Base-by-base conservation (phyloP, 2,888 invertebrate species). In the Mimumesa dahlbomi region DNA sequence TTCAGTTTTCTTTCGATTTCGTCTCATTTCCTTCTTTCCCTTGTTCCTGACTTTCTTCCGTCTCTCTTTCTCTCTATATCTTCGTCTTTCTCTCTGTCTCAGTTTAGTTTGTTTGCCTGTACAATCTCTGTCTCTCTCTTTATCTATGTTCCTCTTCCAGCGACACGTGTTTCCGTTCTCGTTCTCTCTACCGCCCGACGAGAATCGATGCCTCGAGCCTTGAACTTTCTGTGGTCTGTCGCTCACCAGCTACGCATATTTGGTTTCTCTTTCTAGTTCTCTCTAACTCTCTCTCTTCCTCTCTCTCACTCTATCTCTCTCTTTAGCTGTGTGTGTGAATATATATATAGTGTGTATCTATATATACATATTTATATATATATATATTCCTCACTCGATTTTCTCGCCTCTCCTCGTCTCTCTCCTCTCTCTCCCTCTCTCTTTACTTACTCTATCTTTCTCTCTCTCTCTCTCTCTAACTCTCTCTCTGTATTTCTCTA, bases 141-240 rank as follows among this genome's bases (percentile, higher is more conserved):
- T 56, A 13, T 42, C 9, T 34, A 18, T 36, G 38, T 29, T 31
- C 25, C 45, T 61, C 36, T 7, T 34, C 43, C 36, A 18, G 9
- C 31, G n/a, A 21, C 29, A 22, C 25, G 18, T 14, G n/a, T 56
- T 63, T 46, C 49, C 43, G 48, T 29, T 38, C 25, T 34, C n/a
- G n/a, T 14, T 31, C 49, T 40, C 29, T 19, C 31, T 62, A 57
- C 56, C 40, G 42, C 43, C n/a, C 50, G 71, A 61, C 73, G 74
- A 81, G 72, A 82, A 83, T 83, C 83, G 81, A 83, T 83, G 79
- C 72, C 64, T 49, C 48, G 72, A 83, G 79, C 83, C 83, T 83
- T 83, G 83, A 83, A 83, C 83, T 83, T 83, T 76, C 72, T 70
- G 61, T 56, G 50, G 59, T 46, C 70, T 70, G 64, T 64, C 67